Percentiles rank a stretch among this genome's conserved stretches.
These are phyloP conservation scores for Poeciliopsis turneri DNA, from an alignment of 2,797 vertebrate genomes.

Conservation along the genomic window DNA sequence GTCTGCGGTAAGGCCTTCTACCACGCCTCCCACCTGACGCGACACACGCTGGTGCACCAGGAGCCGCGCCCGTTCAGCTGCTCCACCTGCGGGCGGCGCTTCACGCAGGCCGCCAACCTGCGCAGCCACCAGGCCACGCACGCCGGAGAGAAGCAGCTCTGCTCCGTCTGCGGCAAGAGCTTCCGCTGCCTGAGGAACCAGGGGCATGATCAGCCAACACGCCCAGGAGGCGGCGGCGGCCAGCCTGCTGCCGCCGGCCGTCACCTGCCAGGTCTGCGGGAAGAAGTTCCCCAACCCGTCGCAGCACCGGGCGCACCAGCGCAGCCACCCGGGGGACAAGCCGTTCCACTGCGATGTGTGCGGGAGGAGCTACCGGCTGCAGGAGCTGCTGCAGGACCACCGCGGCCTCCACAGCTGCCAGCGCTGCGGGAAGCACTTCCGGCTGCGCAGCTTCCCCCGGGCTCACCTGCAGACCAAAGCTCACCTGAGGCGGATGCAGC, in stretches of 20 bases:
- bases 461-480: slow-evolving; percentile 60
- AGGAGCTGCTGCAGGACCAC: slow-evolving; percentile 5
- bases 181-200: slow-evolving; percentile 62
- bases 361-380: slow-evolving; percentile 46
- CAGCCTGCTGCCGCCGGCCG: background rate
- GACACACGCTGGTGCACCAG: slow-evolving; percentile 58
- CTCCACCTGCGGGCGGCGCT: slow-evolving; percentile 47
- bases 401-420: slow-evolving; percentile 32
- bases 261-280: slow-evolving; percentile 49
- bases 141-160: slow-evolving; percentile 51
- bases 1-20: slow-evolving; percentile 62
- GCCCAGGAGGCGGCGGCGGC: slow-evolving; percentile 17
- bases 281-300: slow-evolving; percentile 59
- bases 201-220: slow-evolving; percentile 61
- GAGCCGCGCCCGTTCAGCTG: slow-evolving; percentile 40
- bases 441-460: slow-evolving; percentile 55
- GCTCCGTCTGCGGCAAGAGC: slow-evolving; percentile 58
- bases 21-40: slow-evolving; percentile 57
- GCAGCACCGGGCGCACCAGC: slow-evolving; percentile 33
- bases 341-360: slow-evolving; percentile 58
- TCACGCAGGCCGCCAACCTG: slow-evolving; percentile 60
- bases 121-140: slow-evolving; percentile 54
- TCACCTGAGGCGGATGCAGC: slow-evolving; percentile 47
- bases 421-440: slow-evolving; percentile 50
- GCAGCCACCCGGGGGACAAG: slow-evolving; percentile 49